These are phyloP conservation scores for Oriolus oriolus DNA, from an alignment of 2,113 vertebrate genomes.

Conservation along the genomic window DNA sequence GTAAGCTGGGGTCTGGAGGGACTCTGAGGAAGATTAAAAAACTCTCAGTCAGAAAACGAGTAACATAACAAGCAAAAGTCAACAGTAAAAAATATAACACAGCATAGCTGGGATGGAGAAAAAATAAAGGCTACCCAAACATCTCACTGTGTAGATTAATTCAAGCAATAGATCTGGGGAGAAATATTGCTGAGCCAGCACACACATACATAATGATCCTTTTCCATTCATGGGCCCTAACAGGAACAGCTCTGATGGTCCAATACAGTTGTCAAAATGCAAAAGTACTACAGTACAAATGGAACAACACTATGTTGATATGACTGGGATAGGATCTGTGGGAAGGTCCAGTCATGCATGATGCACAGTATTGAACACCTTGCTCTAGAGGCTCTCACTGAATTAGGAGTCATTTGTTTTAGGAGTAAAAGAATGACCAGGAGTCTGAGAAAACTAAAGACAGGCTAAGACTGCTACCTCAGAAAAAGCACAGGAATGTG, in stretches of 20 bases:
- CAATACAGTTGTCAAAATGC: not conserved
- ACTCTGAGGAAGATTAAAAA: not conserved
- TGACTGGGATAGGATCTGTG: not conserved
- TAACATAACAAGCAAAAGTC: not conserved
- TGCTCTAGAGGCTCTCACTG: not conserved
- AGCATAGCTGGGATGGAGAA: not conserved
- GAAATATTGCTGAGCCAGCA: not conserved
- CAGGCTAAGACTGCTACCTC: not conserved
- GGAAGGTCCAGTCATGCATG: not conserved
- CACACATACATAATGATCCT: not conserved
- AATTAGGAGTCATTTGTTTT: not conserved
- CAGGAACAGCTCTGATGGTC: not conserved
- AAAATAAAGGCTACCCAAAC: not conserved
- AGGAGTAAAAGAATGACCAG: not conserved
- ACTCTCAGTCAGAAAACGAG: not conserved
- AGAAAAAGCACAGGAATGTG: not conserved
- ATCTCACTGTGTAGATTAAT: not conserved
- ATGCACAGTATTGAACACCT: not conserved
- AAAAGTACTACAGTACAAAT: not conserved
- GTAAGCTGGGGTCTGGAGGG: not conserved
- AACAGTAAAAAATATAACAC: not conserved
- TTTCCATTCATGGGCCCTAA: not conserved
- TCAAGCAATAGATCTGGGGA: not conserved
- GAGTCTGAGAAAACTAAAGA: not conserved
- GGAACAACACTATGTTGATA: not conserved